phyloP scores from a whole-genome alignment of 2,797 vertebrate species.

The Danio aesculapii region DNA sequence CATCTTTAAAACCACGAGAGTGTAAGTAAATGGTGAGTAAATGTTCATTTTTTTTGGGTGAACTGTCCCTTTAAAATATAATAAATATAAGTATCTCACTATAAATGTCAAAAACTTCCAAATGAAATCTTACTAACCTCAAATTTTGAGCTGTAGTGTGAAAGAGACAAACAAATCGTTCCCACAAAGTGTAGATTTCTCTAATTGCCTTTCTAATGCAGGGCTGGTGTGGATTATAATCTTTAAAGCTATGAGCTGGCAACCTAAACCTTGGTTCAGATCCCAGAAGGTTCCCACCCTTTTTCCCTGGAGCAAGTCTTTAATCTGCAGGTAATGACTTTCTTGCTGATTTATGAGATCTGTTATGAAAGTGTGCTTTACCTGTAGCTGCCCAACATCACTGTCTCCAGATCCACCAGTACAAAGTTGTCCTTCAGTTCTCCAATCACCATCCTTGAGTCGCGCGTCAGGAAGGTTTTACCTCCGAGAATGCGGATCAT shows the following conservation, averaged over 20 bases:
- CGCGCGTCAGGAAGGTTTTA: constrained; percentile 81
- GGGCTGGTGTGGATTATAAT: constrained; percentile 18
- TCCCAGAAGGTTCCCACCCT: constrained; percentile 6
- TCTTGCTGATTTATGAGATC: constrained; percentile 3
- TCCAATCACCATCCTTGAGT: constrained; percentile 81
- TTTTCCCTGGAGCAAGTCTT: not conserved
- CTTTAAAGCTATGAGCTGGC: constrained; percentile 17
- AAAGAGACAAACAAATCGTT: not conserved
- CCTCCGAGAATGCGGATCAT: constrained; percentile 80
- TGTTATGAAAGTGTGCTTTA: constrained; percentile 55
- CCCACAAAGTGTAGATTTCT: constrained; percentile 3
- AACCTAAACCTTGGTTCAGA: constrained; percentile 10
- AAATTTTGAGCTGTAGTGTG: not conserved
- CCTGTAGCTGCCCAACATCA: constrained; percentile 91
- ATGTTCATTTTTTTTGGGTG: too few species aligned
- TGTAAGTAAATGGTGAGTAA: too few species aligned
- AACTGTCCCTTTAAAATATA: too few species aligned
- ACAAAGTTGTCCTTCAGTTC: constrained; percentile 86
- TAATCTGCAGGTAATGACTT: not conserved
- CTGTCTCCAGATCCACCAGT: constrained; percentile 83
- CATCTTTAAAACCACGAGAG: too few species aligned
- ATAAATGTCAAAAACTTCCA: too few species aligned
- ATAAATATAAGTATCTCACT: too few species aligned
- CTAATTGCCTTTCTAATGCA: constrained; percentile 22
- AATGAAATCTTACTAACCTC: too few species aligned